These are phyloP conservation scores for Corythaeola cristata DNA, from an alignment of 2,113 vertebrate genomes.

Conservation along the genomic window DNA sequence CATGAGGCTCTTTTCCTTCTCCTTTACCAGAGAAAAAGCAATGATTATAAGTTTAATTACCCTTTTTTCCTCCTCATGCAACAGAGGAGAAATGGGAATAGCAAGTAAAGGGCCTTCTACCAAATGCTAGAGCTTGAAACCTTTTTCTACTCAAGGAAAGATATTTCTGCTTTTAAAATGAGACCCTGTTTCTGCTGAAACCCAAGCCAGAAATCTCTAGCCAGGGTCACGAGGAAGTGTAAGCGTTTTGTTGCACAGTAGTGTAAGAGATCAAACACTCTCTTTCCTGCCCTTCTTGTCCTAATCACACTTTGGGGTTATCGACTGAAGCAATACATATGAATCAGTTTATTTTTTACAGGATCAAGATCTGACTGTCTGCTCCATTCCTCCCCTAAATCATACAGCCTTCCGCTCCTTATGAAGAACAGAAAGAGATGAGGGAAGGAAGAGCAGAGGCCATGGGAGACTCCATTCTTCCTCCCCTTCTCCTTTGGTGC, in stretches of 20 bases:
- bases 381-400: neutral
- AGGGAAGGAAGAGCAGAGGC: neutral
- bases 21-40: neutral
- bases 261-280: fast-evolving
- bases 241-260: fast-evolving
- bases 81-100: neutral
- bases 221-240: fast-evolving
- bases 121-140: neutral
- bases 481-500: neutral
- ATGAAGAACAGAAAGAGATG: neutral
- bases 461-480: neutral
- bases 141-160: neutral
- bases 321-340: neutral
- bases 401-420: neutral
- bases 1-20: neutral
- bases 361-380: neutral
- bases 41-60: neutral
- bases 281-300: neutral
- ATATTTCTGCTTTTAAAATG: neutral
- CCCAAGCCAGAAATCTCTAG: neutral
- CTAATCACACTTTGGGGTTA: neutral
- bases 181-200: neutral
- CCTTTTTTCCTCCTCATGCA: neutral
- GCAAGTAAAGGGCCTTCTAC: neutral
- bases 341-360: neutral